Percentiles rank a stretch among this genome's conserved stretches.
These are phyloP conservation scores for Drosophila ezoana DNA, from an alignment of 2,888 invertebrate genomes.

Conservation along the genomic window DNA sequence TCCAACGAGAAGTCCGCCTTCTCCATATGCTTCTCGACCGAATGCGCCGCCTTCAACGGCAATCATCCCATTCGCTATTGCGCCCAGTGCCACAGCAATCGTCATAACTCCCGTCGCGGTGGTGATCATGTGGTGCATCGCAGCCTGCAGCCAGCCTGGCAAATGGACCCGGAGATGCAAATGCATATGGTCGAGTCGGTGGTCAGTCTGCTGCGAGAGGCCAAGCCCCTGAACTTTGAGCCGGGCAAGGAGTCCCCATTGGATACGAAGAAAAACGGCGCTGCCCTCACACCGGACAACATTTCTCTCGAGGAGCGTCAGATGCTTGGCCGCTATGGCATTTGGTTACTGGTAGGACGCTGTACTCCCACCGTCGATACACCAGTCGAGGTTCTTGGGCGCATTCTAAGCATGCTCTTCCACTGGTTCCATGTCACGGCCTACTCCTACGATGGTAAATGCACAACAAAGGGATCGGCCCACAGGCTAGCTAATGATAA, in stretches of 20 bases:
- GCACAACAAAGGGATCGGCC: too few relatives aligned
- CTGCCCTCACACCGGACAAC: conserved; percentile 86
- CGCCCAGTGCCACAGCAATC: conserved; percentile 94
- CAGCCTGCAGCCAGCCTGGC: conserved; percentile 94
- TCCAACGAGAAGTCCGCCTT: conserved; percentile 96
- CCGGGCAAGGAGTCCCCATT: conserved; percentile 85
- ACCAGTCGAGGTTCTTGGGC: conserved; percentile 92
- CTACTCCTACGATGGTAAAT: conserved; percentile 95
- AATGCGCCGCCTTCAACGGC: conserved; percentile 98
- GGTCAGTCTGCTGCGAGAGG: conserved; percentile 96
- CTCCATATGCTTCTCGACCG: conserved; percentile 98
- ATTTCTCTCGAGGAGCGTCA: conserved; percentile 94
- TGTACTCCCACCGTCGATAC: conserved; percentile 93
- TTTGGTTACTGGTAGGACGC: conserved; percentile 98
- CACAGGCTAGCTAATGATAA: not conserved
- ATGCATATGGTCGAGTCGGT: conserved; percentile 97
- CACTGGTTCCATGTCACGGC: conserved; percentile 99
- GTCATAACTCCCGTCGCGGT: conserved; percentile 94
- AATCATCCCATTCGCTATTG: conserved; percentile 98
- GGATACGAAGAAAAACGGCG: conserved; percentile 84
- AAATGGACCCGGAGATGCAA: conserved; percentile 95
- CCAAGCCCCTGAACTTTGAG: conserved; percentile 92
- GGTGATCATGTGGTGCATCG: conserved; percentile 96
- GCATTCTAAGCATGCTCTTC: conserved; percentile 97
- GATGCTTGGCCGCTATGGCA: conserved; percentile 96